Conservation (phyloP, 1,140 invertebrate species). For the Triops cancriformis region DNA sequence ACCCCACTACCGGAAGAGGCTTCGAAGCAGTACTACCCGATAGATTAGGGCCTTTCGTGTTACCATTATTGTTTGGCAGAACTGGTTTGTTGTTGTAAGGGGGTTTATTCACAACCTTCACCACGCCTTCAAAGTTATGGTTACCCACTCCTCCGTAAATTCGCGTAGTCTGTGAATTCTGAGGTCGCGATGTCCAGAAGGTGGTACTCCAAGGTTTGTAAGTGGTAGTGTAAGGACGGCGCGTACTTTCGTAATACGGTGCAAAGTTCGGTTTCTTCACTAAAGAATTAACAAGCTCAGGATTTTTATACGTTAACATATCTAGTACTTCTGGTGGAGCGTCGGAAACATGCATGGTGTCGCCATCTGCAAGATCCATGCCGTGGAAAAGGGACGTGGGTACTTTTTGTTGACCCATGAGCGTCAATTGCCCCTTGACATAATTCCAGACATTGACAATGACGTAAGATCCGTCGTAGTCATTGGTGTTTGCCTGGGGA, state of each 20-base stretch:
- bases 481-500: not conserved
- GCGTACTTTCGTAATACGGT: not conserved
- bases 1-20: not conserved
- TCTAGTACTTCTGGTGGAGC: constrained; percentile 18
- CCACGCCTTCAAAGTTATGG: constrained; percentile 14
- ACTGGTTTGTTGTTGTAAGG: not conserved
- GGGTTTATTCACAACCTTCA: not conserved
- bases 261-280: not conserved
- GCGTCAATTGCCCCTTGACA: constrained; percentile 21
- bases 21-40: not conserved
- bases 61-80: not conserved
- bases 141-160: constrained; percentile 26
- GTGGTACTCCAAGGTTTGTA: not conserved
- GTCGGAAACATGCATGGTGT: constrained; percentile 22
- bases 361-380: constrained; percentile 25
- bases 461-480: constrained; percentile 24
- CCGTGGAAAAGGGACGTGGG: constrained; percentile 21
- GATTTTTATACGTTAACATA: constrained; percentile 20
- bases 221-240: not conserved
- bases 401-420: constrained; percentile 27
- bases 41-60: not conserved
- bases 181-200: not conserved
- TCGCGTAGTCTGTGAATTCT: not conserved
- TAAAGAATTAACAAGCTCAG: not conserved
- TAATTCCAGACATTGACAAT: constrained; percentile 28